Evolutionary conservation across 2,888 invertebrate species (phyloP).

Genomic region (Geotrupes spiniger): DNA sequence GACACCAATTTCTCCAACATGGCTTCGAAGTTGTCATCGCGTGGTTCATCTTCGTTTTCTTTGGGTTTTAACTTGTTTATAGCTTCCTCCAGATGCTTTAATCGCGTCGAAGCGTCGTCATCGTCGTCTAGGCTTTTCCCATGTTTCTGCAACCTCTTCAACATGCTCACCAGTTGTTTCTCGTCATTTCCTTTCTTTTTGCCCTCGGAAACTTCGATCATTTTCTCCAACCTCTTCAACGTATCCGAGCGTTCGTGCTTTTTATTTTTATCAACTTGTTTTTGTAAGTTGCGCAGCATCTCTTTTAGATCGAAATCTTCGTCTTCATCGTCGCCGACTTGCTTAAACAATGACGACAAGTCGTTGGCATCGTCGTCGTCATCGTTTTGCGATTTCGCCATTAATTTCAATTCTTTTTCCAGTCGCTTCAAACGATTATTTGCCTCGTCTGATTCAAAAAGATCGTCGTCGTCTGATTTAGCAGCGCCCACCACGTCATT

Average conservation of each 20-base stretch:
- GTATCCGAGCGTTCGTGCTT: neutral
- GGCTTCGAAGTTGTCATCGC: conserved; percentile 12
- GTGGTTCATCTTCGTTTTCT: conserved; percentile 25
- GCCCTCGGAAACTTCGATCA: no score
- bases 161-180: neutral
- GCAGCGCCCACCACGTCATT: neutral
- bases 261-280: conserved; percentile 7
- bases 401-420: conserved; percentile 10
- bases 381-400: conserved; percentile 20
- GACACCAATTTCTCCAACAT: conserved; percentile 20
- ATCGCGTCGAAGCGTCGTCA: conserved; percentile 26
- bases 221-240: no score
- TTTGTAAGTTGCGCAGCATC: conserved; percentile 15
- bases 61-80: conserved; percentile 38
- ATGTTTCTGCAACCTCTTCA: neutral
- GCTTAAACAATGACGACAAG: conserved; percentile 4
- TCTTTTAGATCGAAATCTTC: conserved; percentile 1
- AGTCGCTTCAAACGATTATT: conserved; percentile 2
- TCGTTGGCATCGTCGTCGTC: conserved; percentile 14
- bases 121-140: conserved; percentile 14
- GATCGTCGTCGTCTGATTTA: neutral
- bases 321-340: no score
- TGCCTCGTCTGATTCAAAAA: neutral
- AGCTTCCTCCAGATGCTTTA: conserved; percentile 35
- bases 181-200: neutral